phyloP scores from a whole-genome alignment of 2,888 invertebrate species.

The Coleophora flavipennella region DNA sequence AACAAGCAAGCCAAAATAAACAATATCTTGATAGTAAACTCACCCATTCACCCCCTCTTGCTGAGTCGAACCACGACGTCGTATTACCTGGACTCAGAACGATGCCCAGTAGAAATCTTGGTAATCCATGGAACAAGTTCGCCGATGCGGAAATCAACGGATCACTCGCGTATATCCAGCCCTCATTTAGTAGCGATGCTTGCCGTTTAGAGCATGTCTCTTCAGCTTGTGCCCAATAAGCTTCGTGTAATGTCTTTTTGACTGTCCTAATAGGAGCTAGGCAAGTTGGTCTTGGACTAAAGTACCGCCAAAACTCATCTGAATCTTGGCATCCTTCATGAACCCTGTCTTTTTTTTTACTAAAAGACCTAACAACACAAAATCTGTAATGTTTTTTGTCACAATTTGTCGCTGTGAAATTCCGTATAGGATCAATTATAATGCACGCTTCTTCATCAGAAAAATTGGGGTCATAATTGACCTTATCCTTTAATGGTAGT shows the following conservation, averaged over 20 bases:
- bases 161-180: slow-evolving; percentile 56
- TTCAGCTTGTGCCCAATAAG: slow-evolving; percentile 50
- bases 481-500: slow-evolving; percentile 30
- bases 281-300: slow-evolving; percentile 47
- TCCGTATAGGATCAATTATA: slow-evolving; percentile 36
- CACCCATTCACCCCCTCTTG: slow-evolving; percentile 29
- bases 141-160: slow-evolving; percentile 25
- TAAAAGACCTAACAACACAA: slow-evolving; percentile 49
- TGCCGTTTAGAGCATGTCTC: slow-evolving; percentile 37
- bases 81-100: slow-evolving; percentile 27
- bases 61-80: slow-evolving; percentile 28
- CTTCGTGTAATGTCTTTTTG: slow-evolving; percentile 40
- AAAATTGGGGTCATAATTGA: slow-evolving; percentile 26
- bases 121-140: too few species aligned
- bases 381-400: slow-evolving; percentile 46
- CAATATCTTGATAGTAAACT: slow-evolving; percentile 13
- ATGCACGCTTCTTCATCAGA: slow-evolving; percentile 46
- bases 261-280: slow-evolving; percentile 32
- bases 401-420: slow-evolving; percentile 45
- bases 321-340: slow-evolving; percentile 34
- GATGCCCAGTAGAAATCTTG: slow-evolving; percentile 43
- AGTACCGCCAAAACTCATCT: slow-evolving; percentile 33
- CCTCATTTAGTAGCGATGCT: slow-evolving; percentile 44
- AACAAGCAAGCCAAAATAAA: too few species aligned
- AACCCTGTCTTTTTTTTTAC: slow-evolving; percentile 22